Percentiles rank a stretch among this genome's conserved stretches.
Evolutionary conservation across 2,797 vertebrate species (phyloP).

Genomic region (Thaleichthys pacificus): DNA sequence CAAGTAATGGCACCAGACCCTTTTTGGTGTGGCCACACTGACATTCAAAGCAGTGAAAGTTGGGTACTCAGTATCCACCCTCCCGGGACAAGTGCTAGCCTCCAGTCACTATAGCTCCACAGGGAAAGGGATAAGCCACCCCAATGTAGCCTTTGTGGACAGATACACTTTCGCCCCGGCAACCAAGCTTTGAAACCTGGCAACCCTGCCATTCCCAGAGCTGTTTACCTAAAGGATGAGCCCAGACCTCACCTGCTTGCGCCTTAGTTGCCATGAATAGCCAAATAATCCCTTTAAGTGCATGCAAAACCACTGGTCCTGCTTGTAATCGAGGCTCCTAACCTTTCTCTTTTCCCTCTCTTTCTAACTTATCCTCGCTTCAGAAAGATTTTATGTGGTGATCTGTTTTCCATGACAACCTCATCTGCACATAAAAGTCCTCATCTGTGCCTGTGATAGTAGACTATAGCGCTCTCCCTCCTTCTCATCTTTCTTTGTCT

Average conservation of each 20-base stretch:
- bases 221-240: conserved; percentile 97
- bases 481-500: conserved; percentile 20
- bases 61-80: conserved; percentile 70
- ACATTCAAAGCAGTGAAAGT: conserved; percentile 87
- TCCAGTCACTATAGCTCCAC: conserved; percentile 52
- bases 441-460: conserved; percentile 26
- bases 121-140: conserved; percentile 67
- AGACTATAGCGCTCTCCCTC: conserved; percentile 34
- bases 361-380: conserved; percentile 41
- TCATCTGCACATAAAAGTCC: conserved; percentile 64
- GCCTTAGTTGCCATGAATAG: conserved; percentile 89
- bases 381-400: conserved; percentile 64
- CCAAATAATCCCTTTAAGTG: conserved; percentile 87
- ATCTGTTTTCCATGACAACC: conserved; percentile 71
- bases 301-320: conserved; percentile 71
- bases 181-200: conserved; percentile 75
- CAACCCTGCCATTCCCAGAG: conserved; percentile 41
- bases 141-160: conserved; percentile 62
- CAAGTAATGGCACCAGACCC: conserved; percentile 93
- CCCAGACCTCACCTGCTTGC: conserved; percentile 90
- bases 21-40: conserved; percentile 80
- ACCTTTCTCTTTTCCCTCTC: conserved; percentile 42
- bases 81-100: conserved; percentile 75
- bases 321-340: conserved; percentile 51
- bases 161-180: conserved; percentile 86